Evolutionary conservation across 2,888 invertebrate species (phyloP), one percentile per base, ranked within the genome.

Genomic region (Malacosoma neustria): DNA sequence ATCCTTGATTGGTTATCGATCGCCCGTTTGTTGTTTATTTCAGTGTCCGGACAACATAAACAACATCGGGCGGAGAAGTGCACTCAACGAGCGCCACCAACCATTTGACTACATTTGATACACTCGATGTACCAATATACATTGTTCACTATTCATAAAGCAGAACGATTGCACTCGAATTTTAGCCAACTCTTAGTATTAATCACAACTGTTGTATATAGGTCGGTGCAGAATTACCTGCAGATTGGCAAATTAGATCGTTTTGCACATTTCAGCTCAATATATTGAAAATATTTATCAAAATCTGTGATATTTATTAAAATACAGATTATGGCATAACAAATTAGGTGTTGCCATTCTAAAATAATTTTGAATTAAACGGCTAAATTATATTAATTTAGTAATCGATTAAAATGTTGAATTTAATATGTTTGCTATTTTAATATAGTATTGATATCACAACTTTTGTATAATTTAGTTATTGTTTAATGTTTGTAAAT

Each of bases 81-180:
- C 56, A 60, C 73, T 59, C 66, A 59, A 62, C 66, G 72, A 66
- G 64, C 58, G 73, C 75, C 68, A 60, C 61, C 52, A 65, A 61
- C 67, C 77, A 77, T 79, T 79, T 80, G 80, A 79, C 67, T 61
- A 68, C 61, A 61, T 71, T 61, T 61, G 74, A 72, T 65, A 74
- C 66, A 66, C 65, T 68, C 64, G 61, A 68, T 53, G 63, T 65
- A 59, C 55, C 65, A 63, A 57, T 52, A 59, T 50, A 61, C 71
- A 70, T 71, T 55, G 55, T 66, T 48, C 50, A 52, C 45, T 36
- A 35, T 32, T 36, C 36, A 14, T 14, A 14, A 14, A 32, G 30
- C 22, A 22, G 22, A 22, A 22, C 9, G 22, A 7, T 22, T 7
- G 5, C 22, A 22, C 22, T 7, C 9, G 9, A 22, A 22, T 22